These are phyloP conservation scores for Hydriomena furcata DNA, from an alignment of 2,888 invertebrate species.

Conservation along the genomic window DNA sequence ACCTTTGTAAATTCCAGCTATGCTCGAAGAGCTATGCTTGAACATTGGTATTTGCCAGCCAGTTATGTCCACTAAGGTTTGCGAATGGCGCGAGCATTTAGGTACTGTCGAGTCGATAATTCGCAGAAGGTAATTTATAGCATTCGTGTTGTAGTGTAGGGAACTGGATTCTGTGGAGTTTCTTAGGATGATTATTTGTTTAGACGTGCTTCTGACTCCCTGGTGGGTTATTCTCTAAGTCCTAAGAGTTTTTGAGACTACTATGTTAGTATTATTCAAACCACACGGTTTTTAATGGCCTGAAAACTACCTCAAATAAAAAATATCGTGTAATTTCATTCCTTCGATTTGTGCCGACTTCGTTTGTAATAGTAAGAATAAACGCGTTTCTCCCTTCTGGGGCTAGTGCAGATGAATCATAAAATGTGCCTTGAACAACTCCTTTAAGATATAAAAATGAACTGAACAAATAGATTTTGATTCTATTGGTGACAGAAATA, in stretches of 20 bases:
- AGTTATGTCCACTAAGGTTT: conserved; percentile 34
- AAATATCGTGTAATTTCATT: too few species aligned
- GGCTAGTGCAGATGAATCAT: not conserved
- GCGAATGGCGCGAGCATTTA: conserved; percentile 39
- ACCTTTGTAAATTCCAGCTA: conserved; percentile 64
- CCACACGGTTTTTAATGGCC: too few species aligned
- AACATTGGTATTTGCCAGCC: conserved; percentile 50
- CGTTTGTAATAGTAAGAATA: too few species aligned
- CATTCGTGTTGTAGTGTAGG: not conserved
- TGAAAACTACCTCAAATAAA: too few species aligned
- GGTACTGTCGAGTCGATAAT: conserved; percentile 24
- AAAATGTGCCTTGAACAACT: conserved; percentile 14
- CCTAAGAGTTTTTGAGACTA: too few species aligned
- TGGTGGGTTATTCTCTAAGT: too few species aligned
- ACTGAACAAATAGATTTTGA: not conserved
- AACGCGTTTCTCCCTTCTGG: too few species aligned
- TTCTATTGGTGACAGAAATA: not conserved
- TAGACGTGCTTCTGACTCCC: too few species aligned
- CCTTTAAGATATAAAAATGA: not conserved
- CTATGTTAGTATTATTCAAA: too few species aligned
- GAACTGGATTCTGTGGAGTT: not conserved
- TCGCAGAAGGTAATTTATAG: conserved; percentile 22
- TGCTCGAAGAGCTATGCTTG: conserved; percentile 49
- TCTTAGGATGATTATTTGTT: not conserved
- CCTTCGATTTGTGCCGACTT: too few species aligned